These are phyloP conservation scores for Gephyroberyx darwinii DNA, from an alignment of 2,797 vertebrate species.

Conservation along the genomic window DNA sequence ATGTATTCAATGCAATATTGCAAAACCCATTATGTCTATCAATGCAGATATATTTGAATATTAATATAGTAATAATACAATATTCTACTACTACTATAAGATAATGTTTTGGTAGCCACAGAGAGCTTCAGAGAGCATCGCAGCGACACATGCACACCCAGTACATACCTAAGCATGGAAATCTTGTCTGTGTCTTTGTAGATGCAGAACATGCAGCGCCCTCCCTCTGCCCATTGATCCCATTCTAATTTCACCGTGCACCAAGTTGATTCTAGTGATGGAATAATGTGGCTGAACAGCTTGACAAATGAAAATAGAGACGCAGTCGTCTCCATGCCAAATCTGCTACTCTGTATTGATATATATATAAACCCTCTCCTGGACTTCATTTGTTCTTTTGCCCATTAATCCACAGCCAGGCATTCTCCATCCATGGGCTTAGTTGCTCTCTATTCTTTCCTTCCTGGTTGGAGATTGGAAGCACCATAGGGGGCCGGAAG, in stretches of 20 bases:
- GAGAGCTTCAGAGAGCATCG: neutral
- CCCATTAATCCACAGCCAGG: constrained; percentile 83
- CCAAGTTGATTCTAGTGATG: constrained; percentile 58
- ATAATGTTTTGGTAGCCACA: neutral
- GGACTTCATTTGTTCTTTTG: constrained; percentile 85
- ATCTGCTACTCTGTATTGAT: constrained; percentile 82
- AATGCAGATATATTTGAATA: too few species aligned
- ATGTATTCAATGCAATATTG: too few species aligned
- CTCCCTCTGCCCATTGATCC: constrained; percentile 61
- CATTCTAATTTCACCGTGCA: constrained; percentile 62
- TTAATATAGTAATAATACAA: too few species aligned
- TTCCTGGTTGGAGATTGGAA: constrained; percentile 84
- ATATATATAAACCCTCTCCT: constrained; percentile 80
- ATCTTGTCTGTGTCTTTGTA: constrained; percentile 32
- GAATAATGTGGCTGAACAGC: constrained; percentile 67
- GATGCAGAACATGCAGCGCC: constrained; percentile 48
- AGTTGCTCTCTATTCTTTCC: constrained; percentile 80
- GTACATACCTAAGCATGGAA: constrained; percentile 9
- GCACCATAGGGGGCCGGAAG: constrained; percentile 80
- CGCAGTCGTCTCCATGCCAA: constrained; percentile 61
- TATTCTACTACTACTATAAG: too few species aligned
- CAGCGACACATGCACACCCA: neutral
- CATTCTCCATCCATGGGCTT: constrained; percentile 82
- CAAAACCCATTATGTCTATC: too few species aligned
- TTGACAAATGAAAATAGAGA: constrained; percentile 71